Percentiles rank a stretch among this genome's conserved stretches.
Evolutionary conservation across 1,140 invertebrate species (phyloP).

Genomic region (Listronotus oregonensis): DNA sequence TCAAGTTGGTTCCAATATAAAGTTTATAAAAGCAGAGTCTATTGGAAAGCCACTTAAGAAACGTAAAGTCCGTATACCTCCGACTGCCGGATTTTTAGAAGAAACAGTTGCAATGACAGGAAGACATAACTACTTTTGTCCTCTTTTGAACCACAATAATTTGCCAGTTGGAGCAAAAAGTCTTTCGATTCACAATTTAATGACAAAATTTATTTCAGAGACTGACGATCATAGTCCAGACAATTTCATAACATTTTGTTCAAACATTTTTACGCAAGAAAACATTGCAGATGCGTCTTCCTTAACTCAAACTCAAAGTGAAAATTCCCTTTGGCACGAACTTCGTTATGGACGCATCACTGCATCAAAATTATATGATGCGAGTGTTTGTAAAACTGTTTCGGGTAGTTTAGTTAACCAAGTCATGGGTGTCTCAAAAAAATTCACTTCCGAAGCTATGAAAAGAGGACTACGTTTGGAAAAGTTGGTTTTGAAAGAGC

Average conservation of each 20-base stretch:
- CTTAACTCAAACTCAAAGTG: too few species aligned
- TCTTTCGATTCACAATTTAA: too few species aligned
- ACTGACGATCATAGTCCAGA: too few species aligned
- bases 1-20: not conserved
- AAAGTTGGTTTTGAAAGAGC: conserved; percentile 12
- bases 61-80: not conserved
- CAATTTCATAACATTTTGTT: too few species aligned
- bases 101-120: not conserved
- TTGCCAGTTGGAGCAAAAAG: too few species aligned
- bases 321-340: conserved; percentile 50
- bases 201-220: too few species aligned
- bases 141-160: too few species aligned
- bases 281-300: too few species aligned
- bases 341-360: conserved; percentile 50
- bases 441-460: conserved; percentile 38
- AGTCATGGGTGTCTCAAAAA: conserved; percentile 42
- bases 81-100: not conserved
- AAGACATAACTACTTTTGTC: conserved; percentile 21
- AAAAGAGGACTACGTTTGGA: conserved; percentile 42
- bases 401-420: conserved; percentile 42
- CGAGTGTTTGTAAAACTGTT: conserved; percentile 46
- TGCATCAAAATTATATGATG: conserved; percentile 51
- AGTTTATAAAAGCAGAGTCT: not conserved
- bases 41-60: not conserved
- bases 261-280: too few species aligned